A percentile compares a stretch with the other conserved stretches of the same genome.
Conservation (phyloP, 2,797 vertebrate species). For the Neosalanx taihuensis region DNA sequence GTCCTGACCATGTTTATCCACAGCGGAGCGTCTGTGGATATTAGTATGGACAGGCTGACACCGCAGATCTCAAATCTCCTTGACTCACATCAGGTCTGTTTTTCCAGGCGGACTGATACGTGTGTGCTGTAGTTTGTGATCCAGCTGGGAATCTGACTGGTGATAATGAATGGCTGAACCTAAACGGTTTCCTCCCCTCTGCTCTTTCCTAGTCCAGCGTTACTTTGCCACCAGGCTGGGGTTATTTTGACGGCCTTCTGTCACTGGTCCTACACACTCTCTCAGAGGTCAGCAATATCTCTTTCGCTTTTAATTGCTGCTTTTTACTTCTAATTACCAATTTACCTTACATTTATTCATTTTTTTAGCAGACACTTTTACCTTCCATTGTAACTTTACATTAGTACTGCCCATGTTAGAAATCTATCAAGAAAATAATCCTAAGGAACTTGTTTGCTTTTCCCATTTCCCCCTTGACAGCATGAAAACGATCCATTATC, state of each 20-base stretch:
- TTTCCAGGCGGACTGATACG: neutral
- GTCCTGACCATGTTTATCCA: conserved; percentile 77
- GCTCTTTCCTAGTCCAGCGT: conserved; percentile 63
- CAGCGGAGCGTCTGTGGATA: conserved; percentile 62
- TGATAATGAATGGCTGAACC: neutral
- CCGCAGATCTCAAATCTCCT: conserved; percentile 59
- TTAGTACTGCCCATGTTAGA: neutral
- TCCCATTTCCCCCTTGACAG: conserved; percentile 52
- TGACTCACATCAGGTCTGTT: conserved; percentile 70
- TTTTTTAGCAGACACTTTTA: no score
- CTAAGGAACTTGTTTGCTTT: neutral
- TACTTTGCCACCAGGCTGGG: conserved; percentile 73
- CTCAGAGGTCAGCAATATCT: conserved; percentile 66
- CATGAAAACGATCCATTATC: conserved; percentile 50
- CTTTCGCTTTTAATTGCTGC: neutral
- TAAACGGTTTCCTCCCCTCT: neutral
- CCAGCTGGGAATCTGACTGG: neutral
- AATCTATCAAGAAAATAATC: neutral
- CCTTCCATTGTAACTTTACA: no score
- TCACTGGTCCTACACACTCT: conserved; percentile 77
- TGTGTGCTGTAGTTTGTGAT: neutral
- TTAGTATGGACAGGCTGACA: conserved; percentile 63
- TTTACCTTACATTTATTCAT: no score
- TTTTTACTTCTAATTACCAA: neutral
- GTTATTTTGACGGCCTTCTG: conserved; percentile 83